phyloP scores from a whole-genome alignment of 2,888 invertebrate genomes.

The Caenorhabditis sinica region DNA sequence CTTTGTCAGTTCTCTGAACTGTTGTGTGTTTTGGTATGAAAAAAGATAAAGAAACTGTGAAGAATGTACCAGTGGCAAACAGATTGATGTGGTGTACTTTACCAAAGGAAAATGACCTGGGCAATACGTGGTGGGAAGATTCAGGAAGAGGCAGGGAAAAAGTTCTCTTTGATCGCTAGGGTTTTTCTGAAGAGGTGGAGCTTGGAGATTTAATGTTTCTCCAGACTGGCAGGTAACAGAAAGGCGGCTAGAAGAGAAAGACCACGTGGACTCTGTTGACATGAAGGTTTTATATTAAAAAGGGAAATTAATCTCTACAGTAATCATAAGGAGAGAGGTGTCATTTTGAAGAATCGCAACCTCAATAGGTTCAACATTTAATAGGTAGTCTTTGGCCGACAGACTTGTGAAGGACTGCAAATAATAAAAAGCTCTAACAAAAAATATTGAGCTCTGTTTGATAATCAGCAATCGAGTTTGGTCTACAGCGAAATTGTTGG shows the following conservation, averaged over 20 bases:
- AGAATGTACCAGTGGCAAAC: slow-evolving; percentile 52
- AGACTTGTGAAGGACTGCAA: neutral
- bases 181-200: neutral
- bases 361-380: slow-evolving; percentile 34
- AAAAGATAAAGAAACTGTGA: slow-evolving; percentile 24
- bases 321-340: slow-evolving; percentile 7
- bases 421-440: too few relatives aligned
- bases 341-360: neutral
- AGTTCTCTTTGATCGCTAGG: slow-evolving; percentile 7
- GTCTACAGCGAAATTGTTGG: too few relatives aligned
- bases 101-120: slow-evolving; percentile 21
- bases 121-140: slow-evolving; percentile 10
- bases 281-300: slow-evolving; percentile 34
- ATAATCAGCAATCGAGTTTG: neutral
- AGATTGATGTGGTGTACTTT: slow-evolving; percentile 36
- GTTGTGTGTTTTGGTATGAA: slow-evolving; percentile 36
- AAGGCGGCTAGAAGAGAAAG: neutral
- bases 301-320: slow-evolving; percentile 32
- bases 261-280: slow-evolving; percentile 33
- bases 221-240: neutral
- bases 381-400: neutral
- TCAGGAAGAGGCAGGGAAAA: neutral
- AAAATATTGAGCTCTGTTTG: too few relatives aligned
- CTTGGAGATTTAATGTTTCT: slow-evolving; percentile 14
- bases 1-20: slow-evolving; percentile 54